These are phyloP conservation scores for Tiphia femorata DNA, from an alignment of 2,888 invertebrate species.

Conservation along the genomic window DNA sequence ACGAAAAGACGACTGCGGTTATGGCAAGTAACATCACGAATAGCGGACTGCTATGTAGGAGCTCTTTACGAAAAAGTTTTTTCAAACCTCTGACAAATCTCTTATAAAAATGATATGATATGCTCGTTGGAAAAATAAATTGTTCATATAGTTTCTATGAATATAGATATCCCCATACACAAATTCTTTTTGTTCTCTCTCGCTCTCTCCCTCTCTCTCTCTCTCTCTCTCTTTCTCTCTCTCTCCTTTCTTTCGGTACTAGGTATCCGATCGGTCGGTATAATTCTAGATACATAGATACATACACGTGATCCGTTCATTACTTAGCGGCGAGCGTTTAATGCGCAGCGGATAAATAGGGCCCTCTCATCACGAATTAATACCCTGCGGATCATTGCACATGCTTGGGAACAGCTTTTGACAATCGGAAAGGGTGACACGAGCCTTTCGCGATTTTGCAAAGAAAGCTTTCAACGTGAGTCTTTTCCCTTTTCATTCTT, in stretches of 20 bases:
- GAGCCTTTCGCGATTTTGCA: too few relatives aligned
- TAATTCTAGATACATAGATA: constrained; percentile 56
- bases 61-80: constrained; percentile 36
- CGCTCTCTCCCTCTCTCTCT: constrained; percentile 13
- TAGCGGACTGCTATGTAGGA: constrained; percentile 31
- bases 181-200: constrained; percentile 25
- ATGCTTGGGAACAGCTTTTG: constrained; percentile 12
- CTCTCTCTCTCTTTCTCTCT: too few relatives aligned
- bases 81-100: constrained; percentile 51
- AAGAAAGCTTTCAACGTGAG: too few relatives aligned
- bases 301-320: constrained; percentile 47
- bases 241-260: constrained; percentile 51
- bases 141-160: constrained; percentile 64
- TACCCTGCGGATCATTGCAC: constrained; percentile 47
- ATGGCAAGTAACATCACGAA: constrained; percentile 43
- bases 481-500: too few relatives aligned
- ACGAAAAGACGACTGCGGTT: constrained; percentile 30
- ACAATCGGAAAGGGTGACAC: too few relatives aligned
- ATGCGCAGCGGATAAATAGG: constrained; percentile 40
- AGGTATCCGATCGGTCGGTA: constrained; percentile 61
- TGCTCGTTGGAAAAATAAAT: constrained; percentile 69
- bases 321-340: constrained; percentile 43
- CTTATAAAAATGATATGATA: constrained; percentile 69
- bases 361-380: constrained; percentile 24
- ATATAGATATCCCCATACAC: constrained; percentile 65